A percentile compares a stretch with the other conserved stretches of the same genome.
phyloP scores from a whole-genome alignment of 1,140 invertebrate species.

The Cylas formicarius region DNA sequence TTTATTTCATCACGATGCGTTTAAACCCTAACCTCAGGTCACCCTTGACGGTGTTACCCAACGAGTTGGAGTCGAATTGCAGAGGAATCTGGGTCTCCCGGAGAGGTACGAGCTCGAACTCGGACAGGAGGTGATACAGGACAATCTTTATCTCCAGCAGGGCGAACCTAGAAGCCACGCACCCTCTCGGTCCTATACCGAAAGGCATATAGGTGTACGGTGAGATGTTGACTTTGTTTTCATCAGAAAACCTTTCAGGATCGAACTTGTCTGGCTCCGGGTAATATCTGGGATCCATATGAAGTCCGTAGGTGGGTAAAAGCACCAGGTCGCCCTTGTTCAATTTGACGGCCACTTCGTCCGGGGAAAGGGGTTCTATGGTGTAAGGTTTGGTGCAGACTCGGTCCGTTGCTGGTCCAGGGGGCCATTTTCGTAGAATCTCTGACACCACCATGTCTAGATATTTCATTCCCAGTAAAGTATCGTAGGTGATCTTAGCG shows the following conservation, averaged over 20 bases:
- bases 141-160: constrained; percentile 31
- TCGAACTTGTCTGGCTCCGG: too few relatives aligned
- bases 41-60: not conserved
- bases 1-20: too few relatives aligned
- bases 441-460: constrained; percentile 45
- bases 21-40: constrained; percentile 9
- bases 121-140: constrained; percentile 8
- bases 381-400: constrained; percentile 45
- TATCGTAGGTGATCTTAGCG: constrained; percentile 32
- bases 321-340: constrained; percentile 23
- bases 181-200: constrained; percentile 44
- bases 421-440: constrained; percentile 51
- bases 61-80: not conserved
- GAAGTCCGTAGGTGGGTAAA: constrained; percentile 41
- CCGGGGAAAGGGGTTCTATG: constrained; percentile 28
- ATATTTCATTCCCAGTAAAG: constrained; percentile 39
- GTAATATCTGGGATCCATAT: constrained; percentile 45
- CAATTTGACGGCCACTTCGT: constrained; percentile 16
- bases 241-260: constrained; percentile 57
- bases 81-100: constrained; percentile 12
- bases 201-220: constrained; percentile 38
- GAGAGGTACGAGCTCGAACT: constrained; percentile 16
- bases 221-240: constrained; percentile 43
- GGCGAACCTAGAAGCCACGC: constrained; percentile 40
- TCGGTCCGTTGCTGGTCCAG: constrained; percentile 43